Base-by-base conservation (phyloP, 2,113 vertebrate genomes). In the Lepus timidus region DNA sequence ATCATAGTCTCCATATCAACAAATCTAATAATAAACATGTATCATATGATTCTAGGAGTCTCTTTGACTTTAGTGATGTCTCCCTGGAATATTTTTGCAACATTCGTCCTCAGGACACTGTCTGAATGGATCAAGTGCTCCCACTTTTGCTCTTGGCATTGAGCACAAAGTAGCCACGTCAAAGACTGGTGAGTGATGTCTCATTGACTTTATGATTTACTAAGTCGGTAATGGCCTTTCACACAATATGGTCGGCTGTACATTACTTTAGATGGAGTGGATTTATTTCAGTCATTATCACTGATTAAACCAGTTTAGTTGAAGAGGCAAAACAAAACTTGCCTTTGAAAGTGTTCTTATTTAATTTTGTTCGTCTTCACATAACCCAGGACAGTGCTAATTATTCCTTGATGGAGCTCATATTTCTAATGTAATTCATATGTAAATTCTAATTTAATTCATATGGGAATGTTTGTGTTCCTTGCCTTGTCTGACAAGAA, bases 401-500 rank as follows among this genome's bases (percentile, higher is more conserved):
- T 98, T 98, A 98, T 98, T 98, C 98, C 98, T 98, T 98, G 98
- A 98, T 96, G 97, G 97, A 97, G 98, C 98, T 98, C 98, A 97
- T 98, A 98, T 98, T 98, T 98, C 98, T 98, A 98, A 98, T 98
- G 98, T 97, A 98, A 98, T 98, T 98, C 98, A 98, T 98, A 98
- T 98, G 98, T 98, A 98, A 98, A 98, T 98, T 98, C 95, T 98
- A 98, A 98, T 98, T 97, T 98, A 97, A 98, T 98, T 98, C 98
- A 98, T 98, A 98, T 98, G 98, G 97, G 97, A 97, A 98, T 98
- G 98, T 98, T 98, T 98, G 98, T 98, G 97, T 98, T 98, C 95
- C 96, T 97, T 96, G 96, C 94, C 92, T 98, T 97, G n/a, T 97
- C 96, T 97, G 97, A 94, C 97, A 98, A 97, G 97, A 98, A 97